phyloP scores from a whole-genome alignment of 2,797 vertebrate species.

The Adrianichthys oophorus region DNA sequence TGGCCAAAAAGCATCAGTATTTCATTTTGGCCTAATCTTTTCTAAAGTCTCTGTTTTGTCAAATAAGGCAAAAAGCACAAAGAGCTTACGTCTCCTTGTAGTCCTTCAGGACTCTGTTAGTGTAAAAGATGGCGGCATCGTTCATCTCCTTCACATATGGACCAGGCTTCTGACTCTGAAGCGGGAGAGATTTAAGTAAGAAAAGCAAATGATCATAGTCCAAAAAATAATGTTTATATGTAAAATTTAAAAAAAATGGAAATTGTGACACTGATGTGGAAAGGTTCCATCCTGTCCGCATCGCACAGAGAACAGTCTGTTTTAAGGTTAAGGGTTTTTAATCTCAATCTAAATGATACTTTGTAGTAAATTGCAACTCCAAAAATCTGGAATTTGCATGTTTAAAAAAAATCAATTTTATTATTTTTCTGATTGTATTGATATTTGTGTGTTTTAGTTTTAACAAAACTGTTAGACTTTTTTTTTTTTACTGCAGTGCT shows the following conservation, averaged over 20 bases:
- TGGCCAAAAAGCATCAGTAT: too few species aligned
- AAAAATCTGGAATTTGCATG: too few species aligned
- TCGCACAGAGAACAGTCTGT: constrained; percentile 30
- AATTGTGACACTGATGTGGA: constrained; percentile 4
- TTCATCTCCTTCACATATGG: constrained; percentile 99
- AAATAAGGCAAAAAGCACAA: too few species aligned
- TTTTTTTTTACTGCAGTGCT: too few species aligned
- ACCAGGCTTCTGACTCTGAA: constrained; percentile 91
- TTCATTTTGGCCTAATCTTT: too few species aligned
- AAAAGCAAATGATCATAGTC: not conserved
- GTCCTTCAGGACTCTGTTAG: constrained; percentile 98
- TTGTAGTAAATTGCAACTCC: not conserved
- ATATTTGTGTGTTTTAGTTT: too few species aligned
- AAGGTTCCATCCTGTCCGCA: constrained; percentile 18
- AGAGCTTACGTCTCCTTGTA: constrained; percentile 90
- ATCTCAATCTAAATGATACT: constrained; percentile 33
- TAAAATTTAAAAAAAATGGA: constrained; percentile 9
- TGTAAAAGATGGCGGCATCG: constrained; percentile 97
- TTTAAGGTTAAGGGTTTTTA: constrained; percentile 26
- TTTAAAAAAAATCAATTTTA: too few species aligned
- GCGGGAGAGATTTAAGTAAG: constrained; percentile 1
- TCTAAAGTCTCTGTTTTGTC: too few species aligned
- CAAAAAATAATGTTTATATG: constrained; percentile 17
- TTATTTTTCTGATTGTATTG: too few species aligned
- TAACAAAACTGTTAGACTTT: too few species aligned